A percentile compares a stretch with the other conserved stretches of the same genome.
Conservation (phyloP, 2,888 invertebrate genomes). For the Pachliopta kotzebuea region DNA sequence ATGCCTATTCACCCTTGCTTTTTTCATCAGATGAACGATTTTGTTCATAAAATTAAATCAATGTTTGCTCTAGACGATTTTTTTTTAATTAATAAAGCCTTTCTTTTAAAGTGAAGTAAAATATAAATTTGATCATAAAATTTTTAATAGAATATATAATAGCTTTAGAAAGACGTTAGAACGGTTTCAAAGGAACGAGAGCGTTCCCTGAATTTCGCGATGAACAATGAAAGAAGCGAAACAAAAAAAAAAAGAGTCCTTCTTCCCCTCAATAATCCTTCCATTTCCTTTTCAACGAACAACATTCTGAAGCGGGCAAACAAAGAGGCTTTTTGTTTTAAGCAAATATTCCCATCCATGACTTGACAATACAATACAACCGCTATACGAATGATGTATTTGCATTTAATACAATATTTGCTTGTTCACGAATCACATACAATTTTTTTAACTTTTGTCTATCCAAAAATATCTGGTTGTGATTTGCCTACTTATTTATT, state of each 20-base stretch:
- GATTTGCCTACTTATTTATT: too few relatives aligned
- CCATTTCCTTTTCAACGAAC: constrained; percentile 18
- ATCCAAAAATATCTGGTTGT: too few relatives aligned
- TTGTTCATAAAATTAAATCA: too few relatives aligned
- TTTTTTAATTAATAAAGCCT: too few relatives aligned
- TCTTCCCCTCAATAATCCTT: constrained; percentile 16
- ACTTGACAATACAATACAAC: constrained; percentile 15
- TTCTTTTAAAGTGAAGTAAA: too few relatives aligned
- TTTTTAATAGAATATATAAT: too few relatives aligned
- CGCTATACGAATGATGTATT: neutral
- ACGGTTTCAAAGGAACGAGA: neutral
- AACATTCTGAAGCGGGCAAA: constrained; percentile 12
- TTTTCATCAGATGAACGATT: too few relatives aligned
- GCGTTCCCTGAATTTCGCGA: neutral
- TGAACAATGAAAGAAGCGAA: neutral
- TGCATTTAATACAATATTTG: neutral
- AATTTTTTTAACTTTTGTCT: neutral
- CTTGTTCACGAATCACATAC: neutral
- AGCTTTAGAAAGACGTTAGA: neutral
- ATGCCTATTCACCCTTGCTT: too few relatives aligned
- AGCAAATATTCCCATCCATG: constrained; percentile 13
- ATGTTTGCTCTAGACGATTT: too few relatives aligned
- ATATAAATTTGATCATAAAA: too few relatives aligned
- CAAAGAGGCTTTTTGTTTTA: constrained; percentile 23
- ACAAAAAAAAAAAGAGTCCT: constrained; percentile 6